Evolutionary conservation across 2,113 vertebrate genomes (phyloP), one percentile per base, ranked within the genome.

Genomic region (Chionomys nivalis): DNA sequence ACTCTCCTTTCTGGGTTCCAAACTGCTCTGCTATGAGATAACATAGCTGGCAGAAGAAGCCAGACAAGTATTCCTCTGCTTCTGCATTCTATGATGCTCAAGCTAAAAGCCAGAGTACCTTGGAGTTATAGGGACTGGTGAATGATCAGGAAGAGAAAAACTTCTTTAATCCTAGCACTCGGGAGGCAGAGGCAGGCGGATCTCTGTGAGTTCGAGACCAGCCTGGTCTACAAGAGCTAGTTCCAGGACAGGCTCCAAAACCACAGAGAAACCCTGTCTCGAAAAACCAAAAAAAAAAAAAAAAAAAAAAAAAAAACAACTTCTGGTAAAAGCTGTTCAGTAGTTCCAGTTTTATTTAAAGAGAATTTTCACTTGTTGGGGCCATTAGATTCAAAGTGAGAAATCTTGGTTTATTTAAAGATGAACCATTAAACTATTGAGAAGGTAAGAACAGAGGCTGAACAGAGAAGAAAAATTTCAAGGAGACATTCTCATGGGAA

Each of bases 351-450:
- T 94, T 96, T 78, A 97, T 24, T 90, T 47, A 86, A 96, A 96
- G 89, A 89, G 78, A 95, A 96, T 83, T 95, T 96, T 96, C 68
- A 95, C 75, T 94, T 96, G 93, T 88, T 95, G 88, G 79, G 94
- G 83, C 94, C 92, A 96, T 96, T 96, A 97, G 83, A 91, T 70
- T 94, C 42, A 96, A 96, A 95, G 92, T 94, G 78, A 97, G 86
- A 97, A 94, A 96, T 94, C 94, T 79, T 92, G 90, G 85, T 95
- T 97, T 97, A 90, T 95, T 98, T 96, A 96, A 96, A 95, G 87
- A 52, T 90, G 65, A 72, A 65, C 91, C 95, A 96, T 95, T 95
- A 96, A 96, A 97, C 92, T 82, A 66, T 5, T 93, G 92, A 96
- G 88, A 97, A 83, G 82, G 76, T 87, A 96, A 87, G 95, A 93